phyloP scores from a whole-genome alignment of 2,113 vertebrate species.

The Tonatia bakeri region DNA sequence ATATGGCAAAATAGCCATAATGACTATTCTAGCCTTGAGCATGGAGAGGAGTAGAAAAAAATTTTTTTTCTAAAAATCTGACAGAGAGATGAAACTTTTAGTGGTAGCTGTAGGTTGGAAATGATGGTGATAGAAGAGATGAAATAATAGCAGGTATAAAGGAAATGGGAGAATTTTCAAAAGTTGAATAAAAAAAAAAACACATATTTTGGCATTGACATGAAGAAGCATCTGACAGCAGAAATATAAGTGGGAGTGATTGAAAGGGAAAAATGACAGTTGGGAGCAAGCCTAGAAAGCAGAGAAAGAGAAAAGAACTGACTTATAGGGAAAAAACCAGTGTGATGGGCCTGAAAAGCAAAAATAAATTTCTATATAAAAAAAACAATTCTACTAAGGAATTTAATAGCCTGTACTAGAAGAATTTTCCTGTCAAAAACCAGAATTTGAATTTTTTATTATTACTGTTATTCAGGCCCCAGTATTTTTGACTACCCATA shows the following conservation, averaged over 20 bases:
- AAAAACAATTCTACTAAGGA: constrained; percentile 16
- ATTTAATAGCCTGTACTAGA: constrained; percentile 20
- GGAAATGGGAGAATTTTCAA: constrained; percentile 21
- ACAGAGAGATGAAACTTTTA: neutral
- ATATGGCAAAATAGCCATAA: neutral
- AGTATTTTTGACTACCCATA: neutral
- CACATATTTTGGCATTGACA: constrained; percentile 34
- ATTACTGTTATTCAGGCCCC: neutral
- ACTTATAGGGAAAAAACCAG: neutral
- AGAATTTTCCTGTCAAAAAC: neutral
- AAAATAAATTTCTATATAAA: neutral
- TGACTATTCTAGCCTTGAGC: neutral
- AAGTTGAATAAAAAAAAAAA: neutral
- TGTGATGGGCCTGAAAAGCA: neutral
- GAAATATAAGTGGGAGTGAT: constrained; percentile 64
- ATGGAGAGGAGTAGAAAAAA: neutral
- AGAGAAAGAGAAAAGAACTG: constrained; percentile 39
- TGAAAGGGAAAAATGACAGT: constrained; percentile 61
- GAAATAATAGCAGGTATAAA: constrained; percentile 20
- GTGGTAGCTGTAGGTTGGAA: neutral
- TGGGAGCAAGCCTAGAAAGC: constrained; percentile 68
- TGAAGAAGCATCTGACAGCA: constrained; percentile 64
- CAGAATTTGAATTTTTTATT: neutral
- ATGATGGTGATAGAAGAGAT: neutral
- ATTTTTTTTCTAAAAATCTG: neutral